phyloP scores from a whole-genome alignment of 2,888 invertebrate species.

The Folsomia candida region DNA sequence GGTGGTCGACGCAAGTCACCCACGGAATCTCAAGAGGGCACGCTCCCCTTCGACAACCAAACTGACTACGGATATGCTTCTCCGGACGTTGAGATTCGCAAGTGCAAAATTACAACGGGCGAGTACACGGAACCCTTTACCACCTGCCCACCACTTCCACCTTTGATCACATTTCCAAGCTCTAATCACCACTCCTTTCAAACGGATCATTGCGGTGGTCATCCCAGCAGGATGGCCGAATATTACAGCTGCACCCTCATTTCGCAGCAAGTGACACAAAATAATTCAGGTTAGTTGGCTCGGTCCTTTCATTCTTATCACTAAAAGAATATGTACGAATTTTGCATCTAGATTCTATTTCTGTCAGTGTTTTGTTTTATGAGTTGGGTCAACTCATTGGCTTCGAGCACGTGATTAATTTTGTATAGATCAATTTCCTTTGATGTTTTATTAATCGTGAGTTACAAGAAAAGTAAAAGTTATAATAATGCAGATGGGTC shows the following conservation, averaged over 20 bases:
- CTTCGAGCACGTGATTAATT: too few relatives aligned
- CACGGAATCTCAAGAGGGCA: slow-evolving; percentile 41
- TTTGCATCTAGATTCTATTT: too few relatives aligned
- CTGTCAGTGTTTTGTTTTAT: too few relatives aligned
- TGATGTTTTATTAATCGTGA: too few relatives aligned
- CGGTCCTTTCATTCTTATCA: too few relatives aligned
- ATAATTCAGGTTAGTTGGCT: slow-evolving; percentile 15
- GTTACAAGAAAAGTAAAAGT: background rate
- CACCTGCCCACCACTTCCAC: slow-evolving; percentile 28
- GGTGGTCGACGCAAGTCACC: slow-evolving; percentile 38
- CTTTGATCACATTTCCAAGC: slow-evolving; percentile 45
- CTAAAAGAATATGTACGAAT: too few relatives aligned
- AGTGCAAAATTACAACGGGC: slow-evolving; percentile 47
- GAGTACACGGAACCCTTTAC: slow-evolving; percentile 50
- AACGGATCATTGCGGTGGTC: slow-evolving; percentile 20
- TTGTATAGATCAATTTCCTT: too few relatives aligned
- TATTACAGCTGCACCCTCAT: slow-evolving; percentile 50
- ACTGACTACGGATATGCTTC: slow-evolving; percentile 47
- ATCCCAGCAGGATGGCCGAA: slow-evolving; percentile 47
- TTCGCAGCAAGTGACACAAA: slow-evolving; percentile 30
- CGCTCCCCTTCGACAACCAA: slow-evolving; percentile 47
- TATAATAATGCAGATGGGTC: slow-evolving; percentile 39
- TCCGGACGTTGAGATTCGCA: slow-evolving; percentile 48
- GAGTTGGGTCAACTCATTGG: too few relatives aligned
- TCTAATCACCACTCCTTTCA: slow-evolving; percentile 15